Base-by-base conservation (phyloP, 2,888 invertebrate species). In the Athalia circularis region DNA sequence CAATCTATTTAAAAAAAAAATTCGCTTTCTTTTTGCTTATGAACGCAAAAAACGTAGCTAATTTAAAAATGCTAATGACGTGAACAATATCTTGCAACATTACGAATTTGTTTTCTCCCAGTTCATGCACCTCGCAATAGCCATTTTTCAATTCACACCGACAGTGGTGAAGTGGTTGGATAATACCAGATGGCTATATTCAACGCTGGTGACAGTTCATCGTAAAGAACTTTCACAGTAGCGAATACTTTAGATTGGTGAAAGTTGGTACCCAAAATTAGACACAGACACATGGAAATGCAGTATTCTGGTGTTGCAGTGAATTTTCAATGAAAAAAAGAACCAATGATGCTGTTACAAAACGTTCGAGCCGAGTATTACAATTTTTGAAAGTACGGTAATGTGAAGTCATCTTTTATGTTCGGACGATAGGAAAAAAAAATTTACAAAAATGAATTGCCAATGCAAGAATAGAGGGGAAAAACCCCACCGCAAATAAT, bases 301-400 rank as follows among this genome's bases (percentile, higher is more conserved):
- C 45, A 64, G 45, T n/a, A 7, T 64, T 29, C 29, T 29, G 29
- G 29, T 29, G 29, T 29, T 29, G 29, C 29, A 29, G 29, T 29
- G 29, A 29, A 29, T 29, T 29, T 29, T 29, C 29, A 29, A 29
- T 29, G 29, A 29, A 29, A 29, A 29, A 29, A n/a, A 29, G 5
- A 64, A 11, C 43, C 8, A 8, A 48, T 11, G 6, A n/a, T 48
- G 50, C 48, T 65, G 50, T 15, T 65, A 50, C 48, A 48, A 65
- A 65, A 48, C 13, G 48, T 65, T 65, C 13, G 8, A n/a, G 64
- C 15, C 3, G 48, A 65, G 50, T 13, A 48, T 50, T 48, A 65
- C 47, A 13, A 65, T 9, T 29, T 29, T 29, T 29, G 76, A 80
- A 57, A 45, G 62, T 75, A 78, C 61, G 72, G 74, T 68, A 57